A percentile compares a stretch with the other conserved stretches of the same genome.
phyloP scores from a whole-genome alignment of 2,113 vertebrate genomes.

The Myanophis thanlyinensis region DNA sequence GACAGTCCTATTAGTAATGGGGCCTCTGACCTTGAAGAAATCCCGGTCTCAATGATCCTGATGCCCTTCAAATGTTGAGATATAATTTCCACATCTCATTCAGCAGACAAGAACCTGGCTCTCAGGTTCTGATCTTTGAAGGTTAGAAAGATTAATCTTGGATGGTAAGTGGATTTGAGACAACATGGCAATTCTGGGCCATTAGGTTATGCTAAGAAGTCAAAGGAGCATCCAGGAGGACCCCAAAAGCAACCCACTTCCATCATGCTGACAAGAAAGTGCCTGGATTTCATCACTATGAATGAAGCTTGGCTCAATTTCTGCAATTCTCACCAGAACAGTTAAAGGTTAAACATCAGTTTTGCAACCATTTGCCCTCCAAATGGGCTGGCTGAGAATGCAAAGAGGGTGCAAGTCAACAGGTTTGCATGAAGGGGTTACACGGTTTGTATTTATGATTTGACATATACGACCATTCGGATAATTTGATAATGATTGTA shows the following conservation, averaged over 20 bases:
- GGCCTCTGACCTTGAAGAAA: not conserved
- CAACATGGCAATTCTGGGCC: not conserved
- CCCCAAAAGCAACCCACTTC: not conserved
- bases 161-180: not conserved
- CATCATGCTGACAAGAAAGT: not conserved
- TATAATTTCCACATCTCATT: not conserved
- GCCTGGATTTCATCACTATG: not conserved
- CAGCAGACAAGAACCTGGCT: not conserved
- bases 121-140: not conserved
- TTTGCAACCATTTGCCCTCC: not conserved
- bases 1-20: not conserved
- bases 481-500: not conserved
- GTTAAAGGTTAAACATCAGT: not conserved
- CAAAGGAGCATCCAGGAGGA: not conserved
- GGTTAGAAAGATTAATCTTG: not conserved
- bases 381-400: not conserved
- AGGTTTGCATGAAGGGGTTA: not conserved
- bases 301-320: not conserved
- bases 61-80: not conserved
- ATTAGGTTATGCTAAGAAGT: not conserved
- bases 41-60: not conserved
- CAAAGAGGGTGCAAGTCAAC: not conserved
- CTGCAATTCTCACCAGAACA: not conserved
- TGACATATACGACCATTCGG: not conserved
- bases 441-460: not conserved